These are phyloP conservation scores for Nomada flava DNA, from an alignment of 2,888 invertebrate species.

Conservation along the genomic window DNA sequence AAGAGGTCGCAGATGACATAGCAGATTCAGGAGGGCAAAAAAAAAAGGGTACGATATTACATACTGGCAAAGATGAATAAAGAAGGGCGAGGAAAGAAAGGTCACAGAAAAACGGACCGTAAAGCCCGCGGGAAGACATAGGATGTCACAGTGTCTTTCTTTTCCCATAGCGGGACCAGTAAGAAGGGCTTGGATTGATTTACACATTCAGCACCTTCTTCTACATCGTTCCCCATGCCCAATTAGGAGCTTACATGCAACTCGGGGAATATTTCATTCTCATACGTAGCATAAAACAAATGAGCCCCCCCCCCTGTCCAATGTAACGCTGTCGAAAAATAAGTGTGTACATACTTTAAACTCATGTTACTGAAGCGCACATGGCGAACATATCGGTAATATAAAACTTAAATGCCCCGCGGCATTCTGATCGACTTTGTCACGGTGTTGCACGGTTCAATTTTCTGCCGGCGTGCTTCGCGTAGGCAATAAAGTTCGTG, in stretches of 20 bases:
- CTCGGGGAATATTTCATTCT: neutral
- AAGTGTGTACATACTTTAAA: too few species aligned
- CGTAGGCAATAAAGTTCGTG: slow-evolving; percentile 46
- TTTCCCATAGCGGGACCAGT: slow-evolving; percentile 65
- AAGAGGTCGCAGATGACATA: slow-evolving; percentile 24
- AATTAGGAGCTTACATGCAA: slow-evolving; percentile 5
- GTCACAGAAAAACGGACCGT: slow-evolving; percentile 54
- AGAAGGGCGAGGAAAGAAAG: slow-evolving; percentile 38
- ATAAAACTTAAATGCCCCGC: slow-evolving; percentile 5
- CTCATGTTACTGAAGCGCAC: neutral
- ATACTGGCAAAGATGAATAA: slow-evolving; percentile 37
- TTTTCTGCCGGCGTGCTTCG: slow-evolving; percentile 30
- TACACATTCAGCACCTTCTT: slow-evolving; percentile 36
- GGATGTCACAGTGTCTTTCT: slow-evolving; percentile 60
- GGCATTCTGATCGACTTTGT: slow-evolving; percentile 30
- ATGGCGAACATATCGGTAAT: neutral
- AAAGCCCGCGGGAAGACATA: slow-evolving; percentile 52
- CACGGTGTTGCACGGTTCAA: slow-evolving; percentile 42
- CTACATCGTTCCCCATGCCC: slow-evolving; percentile 1
- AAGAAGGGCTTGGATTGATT: slow-evolving; percentile 60
- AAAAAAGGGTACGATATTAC: slow-evolving; percentile 42
- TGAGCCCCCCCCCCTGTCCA: too few species aligned
- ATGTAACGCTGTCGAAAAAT: too few species aligned
- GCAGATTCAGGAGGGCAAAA: slow-evolving; percentile 15
- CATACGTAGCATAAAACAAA: neutral